Evolutionary conservation across 23 tunicate species (phyloP), one percentile per base, ranked within the genome.

Genomic region (Styela clava): DNA sequence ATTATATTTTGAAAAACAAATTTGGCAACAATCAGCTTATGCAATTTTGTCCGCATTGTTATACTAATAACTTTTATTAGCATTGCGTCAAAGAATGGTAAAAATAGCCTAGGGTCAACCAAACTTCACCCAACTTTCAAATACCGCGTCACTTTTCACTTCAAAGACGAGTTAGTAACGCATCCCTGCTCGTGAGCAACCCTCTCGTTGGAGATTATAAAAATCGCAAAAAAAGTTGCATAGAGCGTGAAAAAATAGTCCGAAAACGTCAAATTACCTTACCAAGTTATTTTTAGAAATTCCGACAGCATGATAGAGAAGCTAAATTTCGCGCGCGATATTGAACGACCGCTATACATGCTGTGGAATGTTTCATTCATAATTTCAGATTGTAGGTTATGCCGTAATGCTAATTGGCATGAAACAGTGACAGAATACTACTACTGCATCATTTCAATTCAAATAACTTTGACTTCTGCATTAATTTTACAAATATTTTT

Each of bases 231-330:
- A 67, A 67, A 25, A 29, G 16, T 67, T 67, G 31, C 71, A 25
- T 16, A 18, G 64, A 44, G 81, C 26, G 64, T 44, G 31, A 31
- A 23, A n/a, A 72, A 72, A 76, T 32, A 31, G 77, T 28, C 77
- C 37, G 35, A 71, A 76, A 44, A 76, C 64, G 81, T 44, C 35
- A 44, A 76, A 52, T 76, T 52, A 52, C 81, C 65, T 51, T 52
- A 76, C 31, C 31, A 26, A 19, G n/a, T 64, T 76, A 76, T 76
- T 76, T 44, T 12, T 76, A 76, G 81, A 76, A 76, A 76, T 33
- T 22, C 52, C 81, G 67, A 24, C 35, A 76, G 28, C 26, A 16
- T 16, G 28, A 44, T 27, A 27, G 30, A 25, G 32, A 29, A 33
- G 36, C 36, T 31, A 31, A 72, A 73, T 16, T 24, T 73, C 32